Evolutionary conservation across 2,797 vertebrate genomes (phyloP).

Genomic region (Sardinella longiceps): DNA sequence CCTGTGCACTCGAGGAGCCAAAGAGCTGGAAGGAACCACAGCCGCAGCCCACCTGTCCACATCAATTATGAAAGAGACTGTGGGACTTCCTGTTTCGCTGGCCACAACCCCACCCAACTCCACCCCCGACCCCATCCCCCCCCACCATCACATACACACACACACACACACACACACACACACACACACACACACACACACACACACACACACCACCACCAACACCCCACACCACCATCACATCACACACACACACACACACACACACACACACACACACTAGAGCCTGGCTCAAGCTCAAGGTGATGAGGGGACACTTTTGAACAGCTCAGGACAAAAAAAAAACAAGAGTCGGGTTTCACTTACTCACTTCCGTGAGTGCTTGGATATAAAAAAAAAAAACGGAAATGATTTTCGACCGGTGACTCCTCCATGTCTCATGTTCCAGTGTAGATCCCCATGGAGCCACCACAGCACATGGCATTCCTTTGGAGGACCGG

Average conservation of each 20-base stretch:
- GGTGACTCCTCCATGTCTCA: background rate
- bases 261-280: too few species aligned
- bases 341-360: background rate
- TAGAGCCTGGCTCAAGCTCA: background rate
- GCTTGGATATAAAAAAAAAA: background rate
- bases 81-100: background rate
- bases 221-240: background rate
- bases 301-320: background rate
- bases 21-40: slow-evolving; percentile 33
- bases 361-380: background rate
- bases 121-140: too few species aligned
- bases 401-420: background rate
- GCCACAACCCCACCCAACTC: background rate
- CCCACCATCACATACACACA: background rate
- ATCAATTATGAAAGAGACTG: slow-evolving; percentile 67
- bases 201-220: too few species aligned
- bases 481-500: background rate
- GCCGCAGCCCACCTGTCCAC: slow-evolving; percentile 53
- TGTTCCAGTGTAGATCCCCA: background rate
- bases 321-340: background rate
- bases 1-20: background rate
- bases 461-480: background rate
- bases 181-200: too few species aligned
- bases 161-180: background rate
- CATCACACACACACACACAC: background rate